Evolutionary conservation across 2,113 vertebrate genomes (phyloP), one percentile per base, ranked within the genome.

Genomic region (Corvus hawaiiensis): DNA sequence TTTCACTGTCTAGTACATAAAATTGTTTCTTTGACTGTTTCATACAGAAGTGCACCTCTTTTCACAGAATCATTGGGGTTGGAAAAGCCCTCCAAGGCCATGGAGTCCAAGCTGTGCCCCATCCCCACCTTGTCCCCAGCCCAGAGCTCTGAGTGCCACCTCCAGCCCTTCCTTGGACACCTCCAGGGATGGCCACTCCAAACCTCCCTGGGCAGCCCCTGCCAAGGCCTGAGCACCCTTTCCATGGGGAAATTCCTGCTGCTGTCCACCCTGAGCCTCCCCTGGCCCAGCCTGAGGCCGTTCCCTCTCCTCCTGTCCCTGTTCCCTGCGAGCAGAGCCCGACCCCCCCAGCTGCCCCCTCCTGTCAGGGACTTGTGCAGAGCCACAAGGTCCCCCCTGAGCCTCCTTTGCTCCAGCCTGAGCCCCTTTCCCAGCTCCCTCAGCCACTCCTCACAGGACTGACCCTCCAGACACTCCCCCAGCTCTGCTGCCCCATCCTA

Each of bases 21-120:
- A 85, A 54, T 15, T 44, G 13, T 24, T 72, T 16, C 16, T 93
- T 93, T 46, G 13, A 11, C 22, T 56, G 12, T 48, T 72, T 11
- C n/a, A 26, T 22, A 33, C 6, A 11, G 5, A 49, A 61, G 6
- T 21, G 12, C 5, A 28, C 13, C 39, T n/a, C 28, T 11, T 21
- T 14, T 24, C 33, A 76, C 16, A 35, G 26, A 43, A 1, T 3
- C 24, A 26, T 2, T 33, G 1, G 24, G 0, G 19, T 3, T 24
- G 33, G 27, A 23, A 19, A 46, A 69, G 3, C 18, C 33, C 48
- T 69, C 3, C 46, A 0, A 69, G 63, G 0, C 33, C 54, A 33
- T 8, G 0, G 4, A 44, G 62, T 12, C 17, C 54, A 11, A 41
- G 41, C 59, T 66, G 59, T 72, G 32, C 55, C 79, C 15, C 0